Conservation (phyloP, 2,797 vertebrate genomes). For the Parauchenoglanis punctatus region DNA sequence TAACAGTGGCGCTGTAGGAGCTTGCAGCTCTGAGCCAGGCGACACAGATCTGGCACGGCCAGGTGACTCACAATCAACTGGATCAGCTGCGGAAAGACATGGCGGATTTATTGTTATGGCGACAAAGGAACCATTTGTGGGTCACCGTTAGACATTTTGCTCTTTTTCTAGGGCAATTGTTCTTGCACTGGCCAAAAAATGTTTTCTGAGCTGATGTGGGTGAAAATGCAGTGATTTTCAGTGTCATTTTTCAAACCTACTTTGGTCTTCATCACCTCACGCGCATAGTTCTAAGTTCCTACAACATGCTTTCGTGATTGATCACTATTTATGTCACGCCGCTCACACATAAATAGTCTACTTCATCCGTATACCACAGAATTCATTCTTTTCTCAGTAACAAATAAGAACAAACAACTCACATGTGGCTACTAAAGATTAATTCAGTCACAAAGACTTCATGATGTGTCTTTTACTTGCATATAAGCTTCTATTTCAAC, state of each 20-base stretch:
- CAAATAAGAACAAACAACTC: not conserved
- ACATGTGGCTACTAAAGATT: not conserved
- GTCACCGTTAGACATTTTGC: not conserved
- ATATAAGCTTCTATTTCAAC: not conserved
- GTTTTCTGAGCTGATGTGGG: not conserved
- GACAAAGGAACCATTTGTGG: not conserved
- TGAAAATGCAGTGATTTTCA: not conserved
- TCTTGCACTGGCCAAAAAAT: not conserved
- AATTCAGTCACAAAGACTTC: not conserved
- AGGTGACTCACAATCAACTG: slow-evolving; percentile 97
- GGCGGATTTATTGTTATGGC: not conserved
- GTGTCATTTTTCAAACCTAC: not conserved
- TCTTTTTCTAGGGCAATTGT: not conserved
- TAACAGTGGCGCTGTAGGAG: slow-evolving; percentile 95
- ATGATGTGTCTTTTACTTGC: not conserved
- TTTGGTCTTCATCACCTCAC: not conserved
- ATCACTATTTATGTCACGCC: not conserved
- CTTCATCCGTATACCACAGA: not conserved
- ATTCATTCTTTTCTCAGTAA: not conserved
- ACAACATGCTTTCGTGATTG: not conserved
- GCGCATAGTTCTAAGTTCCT: not conserved
- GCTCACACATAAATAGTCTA: not conserved
- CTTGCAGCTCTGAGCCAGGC: slow-evolving; percentile 95
- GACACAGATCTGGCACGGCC: slow-evolving; percentile 92
- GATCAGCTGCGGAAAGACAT: slow-evolving; percentile 82